Evolutionary conservation across 1,140 invertebrate genomes (phyloP).

Genomic region (Bombus impatiens): DNA sequence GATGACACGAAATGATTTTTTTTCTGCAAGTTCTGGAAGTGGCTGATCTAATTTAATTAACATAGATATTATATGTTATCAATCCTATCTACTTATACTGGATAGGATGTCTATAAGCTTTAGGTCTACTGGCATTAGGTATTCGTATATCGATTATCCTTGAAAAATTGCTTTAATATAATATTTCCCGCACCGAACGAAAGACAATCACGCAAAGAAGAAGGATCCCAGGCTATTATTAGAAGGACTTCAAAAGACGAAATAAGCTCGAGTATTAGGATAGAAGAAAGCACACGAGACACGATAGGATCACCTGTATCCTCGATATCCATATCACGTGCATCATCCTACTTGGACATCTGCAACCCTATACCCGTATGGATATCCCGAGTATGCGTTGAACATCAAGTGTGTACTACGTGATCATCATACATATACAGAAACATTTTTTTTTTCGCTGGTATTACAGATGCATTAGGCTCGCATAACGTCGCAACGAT

Average conservation of each 20-base stretch:
- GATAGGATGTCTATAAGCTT: neutral
- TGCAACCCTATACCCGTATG: slow-evolving; percentile 33
- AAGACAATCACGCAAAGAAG: neutral
- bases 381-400: slow-evolving; percentile 55
- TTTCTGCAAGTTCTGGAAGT: neutral
- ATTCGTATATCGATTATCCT: neutral
- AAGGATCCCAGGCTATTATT: neutral
- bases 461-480: slow-evolving; percentile 10
- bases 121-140: neutral
- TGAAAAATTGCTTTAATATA: neutral
- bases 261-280: slow-evolving; percentile 61
- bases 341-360: slow-evolving; percentile 7
- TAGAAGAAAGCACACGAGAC: slow-evolving; percentile 27
- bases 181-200: too few relatives aligned
- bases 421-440: neutral
- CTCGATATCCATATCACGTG: neutral
- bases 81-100: too few relatives aligned
- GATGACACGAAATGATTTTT: neutral
- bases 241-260: slow-evolving; percentile 62
- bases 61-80: neutral
- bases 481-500: slow-evolving; percentile 27
- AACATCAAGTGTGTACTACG: slow-evolving; percentile 33
- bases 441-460: slow-evolving; percentile 9
- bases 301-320: neutral
- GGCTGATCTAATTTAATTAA: neutral